Base-by-base conservation (phyloP, 1,140 invertebrate genomes). In the Drosophila funebris region DNA sequence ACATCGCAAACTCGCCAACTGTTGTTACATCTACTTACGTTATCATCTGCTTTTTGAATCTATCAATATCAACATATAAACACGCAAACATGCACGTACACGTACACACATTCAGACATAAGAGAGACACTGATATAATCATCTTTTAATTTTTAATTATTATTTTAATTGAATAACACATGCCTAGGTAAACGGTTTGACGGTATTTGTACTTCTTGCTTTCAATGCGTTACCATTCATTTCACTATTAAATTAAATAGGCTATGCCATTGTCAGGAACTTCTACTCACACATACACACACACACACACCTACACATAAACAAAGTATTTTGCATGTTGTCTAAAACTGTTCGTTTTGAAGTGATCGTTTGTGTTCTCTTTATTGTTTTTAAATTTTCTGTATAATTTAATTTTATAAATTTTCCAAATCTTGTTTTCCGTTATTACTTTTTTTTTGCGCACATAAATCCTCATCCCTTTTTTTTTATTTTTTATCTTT, bases 31-130 rank as follows among this genome's bases (percentile, higher is more conserved):
- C 46, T 48, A 63, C 80, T 73, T 44, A 22, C 43, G 43, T 44
- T 83, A 68, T 83, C 80, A 79, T 52, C 39, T 83, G 78, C 83
- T 80, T 81, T 64, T 80, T 70, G 31, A 70, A 56, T n/a, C 69
- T 57, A 67, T 22, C 20, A 46, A 24, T 60, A 73, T 64, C 69
- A 46, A 73, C 64, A 41, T 3, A 68, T 54, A 22, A 4, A 31
- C 13, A 48, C 16, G 31, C 36, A 62, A 16, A 33, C 33, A 60
- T 9, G n/a, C 37, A 36, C 29, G 33, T 27, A 27, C 31, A 37
- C 53, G 72, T 46, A 31, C 18, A 54, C 31, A 39, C 44, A 36
- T n/a, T 46, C 31, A 4, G n/a, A 8, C 62, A 79, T 36, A 36
- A 39, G 27, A 9, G 2, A 6, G 9, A 41, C 29, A 43, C 24